A percentile compares a stretch with the other conserved stretches of the same genome.
Conservation (phyloP, 2,113 vertebrate genomes). For the Epinephelus fuscoguttatus region DNA sequence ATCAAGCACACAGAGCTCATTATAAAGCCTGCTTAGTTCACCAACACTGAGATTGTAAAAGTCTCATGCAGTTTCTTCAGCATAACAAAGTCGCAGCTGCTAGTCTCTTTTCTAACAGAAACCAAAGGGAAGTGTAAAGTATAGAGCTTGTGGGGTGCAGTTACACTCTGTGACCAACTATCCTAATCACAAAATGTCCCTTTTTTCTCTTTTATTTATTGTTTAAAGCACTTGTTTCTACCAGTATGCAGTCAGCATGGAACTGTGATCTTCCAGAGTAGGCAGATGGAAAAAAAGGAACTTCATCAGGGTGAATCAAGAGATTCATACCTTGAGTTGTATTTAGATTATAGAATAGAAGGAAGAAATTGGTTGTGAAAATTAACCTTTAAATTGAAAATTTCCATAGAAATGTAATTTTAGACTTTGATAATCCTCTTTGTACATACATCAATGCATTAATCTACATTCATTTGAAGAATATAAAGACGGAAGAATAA, state of each 20-base stretch:
- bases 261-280: neutral
- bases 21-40: slow-evolving; percentile 40
- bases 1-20: slow-evolving; percentile 42
- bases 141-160: neutral
- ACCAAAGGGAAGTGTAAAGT: neutral
- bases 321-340: neutral
- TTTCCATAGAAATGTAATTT: neutral
- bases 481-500: neutral
- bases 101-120: neutral
- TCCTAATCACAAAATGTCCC: neutral
- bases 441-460: neutral
- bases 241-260: neutral
- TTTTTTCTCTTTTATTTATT: neutral
- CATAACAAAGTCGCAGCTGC: slow-evolving; percentile 27
- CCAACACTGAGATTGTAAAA: neutral
- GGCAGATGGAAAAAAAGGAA: neutral
- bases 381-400: neutral
- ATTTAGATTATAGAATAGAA: neutral
- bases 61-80: slow-evolving; percentile 2
- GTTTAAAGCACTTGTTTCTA: neutral
- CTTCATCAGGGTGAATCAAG: neutral
- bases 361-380: neutral
- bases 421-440: neutral
- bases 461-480: neutral
- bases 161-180: neutral